Conservation (phyloP, 1,140 invertebrate genomes). For the Sycophaga agraensis region DNA sequence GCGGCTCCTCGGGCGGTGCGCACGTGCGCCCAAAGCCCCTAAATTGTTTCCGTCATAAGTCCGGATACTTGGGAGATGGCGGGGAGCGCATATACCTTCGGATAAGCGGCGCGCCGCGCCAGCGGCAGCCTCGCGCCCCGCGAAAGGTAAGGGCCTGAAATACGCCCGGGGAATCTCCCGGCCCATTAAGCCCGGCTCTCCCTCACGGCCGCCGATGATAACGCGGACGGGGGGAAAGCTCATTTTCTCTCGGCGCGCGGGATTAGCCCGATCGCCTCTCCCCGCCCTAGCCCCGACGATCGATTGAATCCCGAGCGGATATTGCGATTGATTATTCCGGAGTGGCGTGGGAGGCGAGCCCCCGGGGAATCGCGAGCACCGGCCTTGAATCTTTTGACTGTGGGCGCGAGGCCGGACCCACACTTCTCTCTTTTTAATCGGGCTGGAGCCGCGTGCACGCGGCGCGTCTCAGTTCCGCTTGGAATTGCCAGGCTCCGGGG, state of each 20-base stretch:
- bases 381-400: too few species aligned
- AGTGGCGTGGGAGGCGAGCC: too few species aligned
- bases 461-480: too few species aligned
- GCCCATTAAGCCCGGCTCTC: slow-evolving; percentile 24
- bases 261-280: slow-evolving; percentile 28
- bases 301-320: slow-evolving; percentile 22
- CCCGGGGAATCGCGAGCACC: too few species aligned
- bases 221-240: slow-evolving; percentile 35
- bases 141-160: slow-evolving; percentile 27
- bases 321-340: slow-evolving; percentile 17
- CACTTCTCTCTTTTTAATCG: too few species aligned
- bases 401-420: too few species aligned
- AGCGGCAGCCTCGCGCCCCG: slow-evolving; percentile 49
- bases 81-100: slow-evolving; percentile 48
- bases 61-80: slow-evolving; percentile 48
- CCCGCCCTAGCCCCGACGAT: too few species aligned
- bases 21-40: slow-evolving; percentile 50
- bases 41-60: slow-evolving; percentile 61
- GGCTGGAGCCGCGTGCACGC: too few species aligned
- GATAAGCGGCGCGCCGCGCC: slow-evolving; percentile 45
- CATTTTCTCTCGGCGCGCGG: slow-evolving; percentile 20
- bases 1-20: slow-evolving; percentile 6
- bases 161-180: slow-evolving; percentile 28
- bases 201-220: slow-evolving; percentile 36
- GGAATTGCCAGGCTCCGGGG: too few species aligned